Evolutionary conservation across 2,888 invertebrate genomes (phyloP), one percentile per base, ranked within the genome.

Genomic region (Rotaria sp.): DNA sequence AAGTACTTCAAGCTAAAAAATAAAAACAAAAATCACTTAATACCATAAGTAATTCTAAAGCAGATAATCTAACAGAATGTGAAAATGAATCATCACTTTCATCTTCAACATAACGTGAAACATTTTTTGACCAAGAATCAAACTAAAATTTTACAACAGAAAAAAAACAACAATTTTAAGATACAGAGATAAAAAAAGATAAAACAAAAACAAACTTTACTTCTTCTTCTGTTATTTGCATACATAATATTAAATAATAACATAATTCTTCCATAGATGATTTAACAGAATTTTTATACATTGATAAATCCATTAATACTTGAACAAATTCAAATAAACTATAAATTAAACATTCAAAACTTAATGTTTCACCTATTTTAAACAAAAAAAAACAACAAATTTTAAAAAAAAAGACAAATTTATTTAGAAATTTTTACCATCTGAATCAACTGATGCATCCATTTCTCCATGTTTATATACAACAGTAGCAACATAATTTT

Each of bases 181-280:
- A 5, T 8, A 8, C 45, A 8, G 5, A 45, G 50, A 18, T 18
- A 50, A 50, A 15, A 50, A 50, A 50, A 15, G 13, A 45, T 11
- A n/a, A n/a, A 57, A n/a, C 2, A 10, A 57, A n/a, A 1, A 57
- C 1, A n/a, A 55, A 84, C 75, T 85, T 85, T 86, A 92, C 92
- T 90, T 94, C 94, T 87, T 94, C 94, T 88, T 94, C 93, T 0
- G 94, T 93, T 86, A 94, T 93, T 91, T 94, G 94, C 92, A 94
- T 94, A 88, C 94, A 94, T 35, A 94, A 92, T 85, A 94, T 92
- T 84, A 93, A 91, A 87, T 94, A 94, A 89, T 94, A 94, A 87
- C 94, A 92, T 18, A 94, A 91, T 89, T 94, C 94, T 41, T 93
- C 92, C 85, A 94, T 89, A 1, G 93, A 93, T 88, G 93, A 93